These are phyloP conservation scores for Mormyrus lacerda DNA, from an alignment of 2,113 vertebrate genomes.

Conservation along the genomic window DNA sequence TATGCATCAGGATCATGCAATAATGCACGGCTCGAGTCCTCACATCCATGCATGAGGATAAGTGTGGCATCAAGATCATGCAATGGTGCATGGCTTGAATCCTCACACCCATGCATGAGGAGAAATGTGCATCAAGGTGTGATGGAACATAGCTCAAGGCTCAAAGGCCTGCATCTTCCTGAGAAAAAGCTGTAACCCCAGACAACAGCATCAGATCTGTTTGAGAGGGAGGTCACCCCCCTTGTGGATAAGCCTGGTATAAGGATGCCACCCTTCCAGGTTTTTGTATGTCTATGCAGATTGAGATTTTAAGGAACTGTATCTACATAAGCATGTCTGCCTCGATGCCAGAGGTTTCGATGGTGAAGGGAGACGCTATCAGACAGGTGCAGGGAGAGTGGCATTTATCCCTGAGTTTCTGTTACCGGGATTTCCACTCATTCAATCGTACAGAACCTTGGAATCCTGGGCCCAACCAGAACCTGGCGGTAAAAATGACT, in stretches of 20 bases:
- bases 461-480: not conserved
- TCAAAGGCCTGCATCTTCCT: not conserved
- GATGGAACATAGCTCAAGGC: not conserved
- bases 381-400: conserved; percentile 55
- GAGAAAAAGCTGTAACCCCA: not conserved
- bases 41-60: not conserved
- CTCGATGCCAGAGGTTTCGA: conserved; percentile 47
- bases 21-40: not conserved
- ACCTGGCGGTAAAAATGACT: not conserved
- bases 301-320: conserved; percentile 53
- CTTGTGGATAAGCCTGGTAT: not conserved
- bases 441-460: conserved; percentile 27
- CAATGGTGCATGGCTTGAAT: no score
- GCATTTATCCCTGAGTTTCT: conserved; percentile 37
- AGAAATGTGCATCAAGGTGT: not conserved
- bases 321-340: conserved; percentile 51
- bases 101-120: not conserved
- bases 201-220: not conserved
- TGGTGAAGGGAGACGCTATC: conserved; percentile 53
- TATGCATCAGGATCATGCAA: not conserved
- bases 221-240: not conserved
- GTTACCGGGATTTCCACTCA: conserved; percentile 45
- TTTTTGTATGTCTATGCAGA: conserved; percentile 35
- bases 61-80: not conserved
- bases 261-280: not conserved